phyloP scores from a whole-genome alignment of 2,888 invertebrate genomes.

The Fissipunctia ypsillon region DNA sequence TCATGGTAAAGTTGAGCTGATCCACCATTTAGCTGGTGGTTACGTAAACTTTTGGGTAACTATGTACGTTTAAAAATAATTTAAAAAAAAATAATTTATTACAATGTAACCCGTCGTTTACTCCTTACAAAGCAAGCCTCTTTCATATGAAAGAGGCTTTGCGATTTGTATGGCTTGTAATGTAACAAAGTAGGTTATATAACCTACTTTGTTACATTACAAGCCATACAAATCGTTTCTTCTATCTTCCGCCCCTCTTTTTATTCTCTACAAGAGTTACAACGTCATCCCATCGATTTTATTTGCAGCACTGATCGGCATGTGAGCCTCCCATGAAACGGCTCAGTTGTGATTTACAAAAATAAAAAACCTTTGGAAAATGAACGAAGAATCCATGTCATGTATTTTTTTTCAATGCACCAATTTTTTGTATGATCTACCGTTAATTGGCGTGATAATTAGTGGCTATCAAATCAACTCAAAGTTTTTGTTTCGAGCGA shows the following conservation, averaged over 20 bases:
- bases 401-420: too few relatives aligned
- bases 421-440: not conserved
- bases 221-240: conserved; percentile 13
- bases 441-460: not conserved
- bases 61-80: too few relatives aligned
- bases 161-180: conserved; percentile 16
- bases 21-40: too few relatives aligned
- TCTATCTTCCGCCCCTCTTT: conserved; percentile 13
- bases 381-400: not conserved
- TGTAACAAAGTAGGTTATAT: conserved; percentile 24
- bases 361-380: not conserved
- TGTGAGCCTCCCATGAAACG: not conserved
- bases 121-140: conserved; percentile 1
- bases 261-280: conserved; percentile 30
- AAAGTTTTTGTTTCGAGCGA: not conserved
- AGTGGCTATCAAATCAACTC: not conserved
- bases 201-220: conserved; percentile 30
- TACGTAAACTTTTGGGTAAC: too few relatives aligned
- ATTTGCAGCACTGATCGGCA: conserved; percentile 19
- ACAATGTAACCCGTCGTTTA: conserved; percentile 1
- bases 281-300: conserved; percentile 40
- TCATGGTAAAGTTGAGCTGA: too few relatives aligned
- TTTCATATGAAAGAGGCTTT: too few relatives aligned
- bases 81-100: not conserved
- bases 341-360: conserved; percentile 3